These are phyloP conservation scores for Mylabris sibirica DNA, from an alignment of 2,888 invertebrate genomes.

Conservation along the genomic window DNA sequence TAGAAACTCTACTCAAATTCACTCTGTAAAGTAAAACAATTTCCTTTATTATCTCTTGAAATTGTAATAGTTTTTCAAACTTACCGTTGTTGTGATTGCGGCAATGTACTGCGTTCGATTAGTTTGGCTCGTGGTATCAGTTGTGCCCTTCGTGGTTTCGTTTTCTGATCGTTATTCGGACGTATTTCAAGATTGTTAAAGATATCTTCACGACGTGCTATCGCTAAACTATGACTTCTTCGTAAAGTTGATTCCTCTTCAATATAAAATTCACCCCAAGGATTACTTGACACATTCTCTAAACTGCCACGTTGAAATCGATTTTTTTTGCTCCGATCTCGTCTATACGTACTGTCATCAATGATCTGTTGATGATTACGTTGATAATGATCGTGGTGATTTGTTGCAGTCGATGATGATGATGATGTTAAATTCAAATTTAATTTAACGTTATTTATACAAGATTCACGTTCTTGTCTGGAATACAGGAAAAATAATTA, in stretches of 20 bases:
- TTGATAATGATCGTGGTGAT: conserved; percentile 11
- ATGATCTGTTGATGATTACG: conserved; percentile 18
- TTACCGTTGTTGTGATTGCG: neutral
- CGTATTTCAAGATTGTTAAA: conserved; percentile 74
- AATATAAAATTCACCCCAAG: conserved; percentile 43
- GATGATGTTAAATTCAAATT: conserved; percentile 44
- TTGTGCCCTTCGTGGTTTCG: conserved; percentile 67
- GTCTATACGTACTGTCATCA: conserved; percentile 41
- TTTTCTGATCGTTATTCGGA: conserved; percentile 63
- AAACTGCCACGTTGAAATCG: conserved; percentile 50
- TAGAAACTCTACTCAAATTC: conserved; percentile 43
- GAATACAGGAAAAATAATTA: conserved; percentile 31
- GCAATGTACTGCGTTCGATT: conserved; percentile 72
- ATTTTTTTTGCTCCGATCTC: conserved; percentile 23
- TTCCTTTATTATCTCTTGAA: neutral
- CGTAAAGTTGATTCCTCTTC: conserved; percentile 45
- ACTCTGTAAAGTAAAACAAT: conserved; percentile 41
- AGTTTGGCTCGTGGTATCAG: conserved; percentile 82
- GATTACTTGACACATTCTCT: conserved; percentile 57
- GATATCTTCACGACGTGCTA: conserved; percentile 76
- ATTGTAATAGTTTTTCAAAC: neutral
- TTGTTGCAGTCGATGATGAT: conserved; percentile 49
- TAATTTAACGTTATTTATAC: conserved; percentile 56
- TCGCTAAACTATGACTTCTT: conserved; percentile 54
- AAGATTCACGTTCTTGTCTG: conserved; percentile 55